phyloP scores from a whole-genome alignment of 1,140 invertebrate genomes.

The Drosophila nigrodunni region DNA sequence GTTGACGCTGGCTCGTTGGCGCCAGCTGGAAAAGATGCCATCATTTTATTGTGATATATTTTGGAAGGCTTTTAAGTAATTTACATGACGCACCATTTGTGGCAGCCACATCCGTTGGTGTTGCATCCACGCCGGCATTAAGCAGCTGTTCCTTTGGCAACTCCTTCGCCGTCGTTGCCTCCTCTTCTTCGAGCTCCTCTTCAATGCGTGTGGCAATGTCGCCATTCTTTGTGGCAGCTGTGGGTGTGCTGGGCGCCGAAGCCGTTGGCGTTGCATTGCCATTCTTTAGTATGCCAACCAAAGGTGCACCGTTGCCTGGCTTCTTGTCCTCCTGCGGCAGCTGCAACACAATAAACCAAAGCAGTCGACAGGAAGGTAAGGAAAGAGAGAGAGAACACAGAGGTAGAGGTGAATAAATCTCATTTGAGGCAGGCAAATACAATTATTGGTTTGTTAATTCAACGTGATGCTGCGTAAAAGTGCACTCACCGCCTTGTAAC shows the following conservation, averaged over 20 bases:
- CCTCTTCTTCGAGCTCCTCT: constrained; percentile 70
- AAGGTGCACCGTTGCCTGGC: constrained; percentile 73
- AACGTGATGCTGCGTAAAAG: constrained; percentile 14
- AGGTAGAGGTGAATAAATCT: background rate
- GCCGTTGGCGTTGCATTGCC: constrained; percentile 62
- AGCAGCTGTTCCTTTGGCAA: constrained; percentile 33
- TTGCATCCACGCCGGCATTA: constrained; percentile 19
- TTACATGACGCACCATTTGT: constrained; percentile 62
- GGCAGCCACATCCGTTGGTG: constrained; percentile 40
- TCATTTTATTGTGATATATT: constrained; percentile 41
- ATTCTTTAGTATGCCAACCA: constrained; percentile 83
- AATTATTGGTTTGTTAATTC: constrained; percentile 43
- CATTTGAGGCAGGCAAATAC: constrained; percentile 27
- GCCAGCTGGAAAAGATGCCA: constrained; percentile 29
- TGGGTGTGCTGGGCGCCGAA: constrained; percentile 46
- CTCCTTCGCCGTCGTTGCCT: constrained; percentile 22
- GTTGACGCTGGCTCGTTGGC: constrained; percentile 11
- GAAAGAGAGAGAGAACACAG: background rate
- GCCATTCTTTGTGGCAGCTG: constrained; percentile 68
- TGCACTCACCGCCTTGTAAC: constrained; percentile 83
- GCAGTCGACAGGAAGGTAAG: background rate
- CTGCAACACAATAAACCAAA: constrained; percentile 44
- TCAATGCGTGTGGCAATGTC: constrained; percentile 72
- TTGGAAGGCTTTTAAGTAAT: constrained; percentile 45
- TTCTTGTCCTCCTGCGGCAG: constrained; percentile 83